Evolutionary conservation across 2,113 vertebrate species (phyloP).

Genomic region (Chelonoidis abingdonii): DNA sequence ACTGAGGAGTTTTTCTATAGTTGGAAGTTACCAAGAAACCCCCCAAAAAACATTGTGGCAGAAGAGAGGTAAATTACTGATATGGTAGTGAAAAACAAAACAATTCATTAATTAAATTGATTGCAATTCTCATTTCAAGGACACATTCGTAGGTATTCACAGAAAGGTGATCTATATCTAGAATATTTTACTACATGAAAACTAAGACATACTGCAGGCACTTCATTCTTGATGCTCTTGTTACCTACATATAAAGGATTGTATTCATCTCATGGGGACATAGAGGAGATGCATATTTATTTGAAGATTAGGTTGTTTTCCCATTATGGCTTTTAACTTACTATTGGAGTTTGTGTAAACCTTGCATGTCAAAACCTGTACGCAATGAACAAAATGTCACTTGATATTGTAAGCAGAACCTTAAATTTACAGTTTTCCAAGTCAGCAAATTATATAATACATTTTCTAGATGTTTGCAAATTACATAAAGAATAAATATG

Average conservation of each 20-base stretch:
- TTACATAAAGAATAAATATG: neutral
- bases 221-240: neutral
- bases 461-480: neutral
- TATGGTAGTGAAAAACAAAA: neutral
- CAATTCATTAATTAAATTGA: neutral
- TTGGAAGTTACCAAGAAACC: neutral
- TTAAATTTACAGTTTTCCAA: neutral
- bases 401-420: neutral
- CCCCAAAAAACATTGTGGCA: neutral
- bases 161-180: neutral
- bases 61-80: neutral
- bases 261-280: neutral
- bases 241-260: neutral
- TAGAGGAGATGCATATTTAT: neutral
- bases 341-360: neutral
- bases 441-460: neutral
- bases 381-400: neutral
- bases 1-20: neutral
- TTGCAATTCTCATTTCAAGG: neutral
- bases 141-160: neutral
- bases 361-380: neutral
- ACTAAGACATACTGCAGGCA: neutral
- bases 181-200: neutral
- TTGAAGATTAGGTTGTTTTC: neutral
- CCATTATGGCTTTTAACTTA: neutral